Conservation (phyloP, 2,888 invertebrate genomes). For the Julus scanicus region DNA sequence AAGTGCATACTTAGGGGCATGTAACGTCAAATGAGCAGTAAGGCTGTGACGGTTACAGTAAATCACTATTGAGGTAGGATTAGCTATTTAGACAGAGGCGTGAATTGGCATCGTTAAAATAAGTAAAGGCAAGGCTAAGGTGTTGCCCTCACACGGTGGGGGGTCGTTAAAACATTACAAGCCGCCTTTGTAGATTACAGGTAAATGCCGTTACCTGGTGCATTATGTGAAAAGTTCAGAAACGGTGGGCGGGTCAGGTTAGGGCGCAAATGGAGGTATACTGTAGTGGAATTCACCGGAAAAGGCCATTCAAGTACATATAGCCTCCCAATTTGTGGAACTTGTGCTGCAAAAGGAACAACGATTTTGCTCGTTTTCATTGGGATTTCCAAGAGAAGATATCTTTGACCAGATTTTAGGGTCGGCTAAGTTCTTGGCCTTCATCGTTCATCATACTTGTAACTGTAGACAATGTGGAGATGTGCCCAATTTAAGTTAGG, state of each 20-base stretch:
- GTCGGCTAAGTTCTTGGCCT: too few relatives aligned
- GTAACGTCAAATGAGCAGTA: background rate
- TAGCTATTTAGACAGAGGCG: conserved; percentile 33
- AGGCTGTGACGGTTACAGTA: background rate
- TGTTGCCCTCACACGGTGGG: background rate
- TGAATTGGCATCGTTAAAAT: conserved; percentile 33
- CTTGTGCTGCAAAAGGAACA: background rate
- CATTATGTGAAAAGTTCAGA: background rate
- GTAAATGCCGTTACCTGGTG: background rate
- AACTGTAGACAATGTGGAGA: too few relatives aligned
- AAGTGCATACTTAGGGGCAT: background rate
- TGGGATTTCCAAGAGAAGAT: too few relatives aligned
- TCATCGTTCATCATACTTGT: too few relatives aligned
- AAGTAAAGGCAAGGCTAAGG: conserved; percentile 14
- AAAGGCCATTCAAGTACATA: background rate
- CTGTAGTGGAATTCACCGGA: too few relatives aligned
- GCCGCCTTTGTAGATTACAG: background rate
- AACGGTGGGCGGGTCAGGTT: background rate
- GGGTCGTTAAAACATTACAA: background rate
- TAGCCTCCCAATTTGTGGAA: background rate
- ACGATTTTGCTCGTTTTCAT: background rate
- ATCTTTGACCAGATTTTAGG: too few relatives aligned
- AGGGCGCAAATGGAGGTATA: background rate
- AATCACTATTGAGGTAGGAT: conserved; percentile 6
- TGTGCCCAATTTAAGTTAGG: too few relatives aligned